Base-by-base conservation (phyloP, 2,113 vertebrate genomes). In the Uria lomvia region DNA sequence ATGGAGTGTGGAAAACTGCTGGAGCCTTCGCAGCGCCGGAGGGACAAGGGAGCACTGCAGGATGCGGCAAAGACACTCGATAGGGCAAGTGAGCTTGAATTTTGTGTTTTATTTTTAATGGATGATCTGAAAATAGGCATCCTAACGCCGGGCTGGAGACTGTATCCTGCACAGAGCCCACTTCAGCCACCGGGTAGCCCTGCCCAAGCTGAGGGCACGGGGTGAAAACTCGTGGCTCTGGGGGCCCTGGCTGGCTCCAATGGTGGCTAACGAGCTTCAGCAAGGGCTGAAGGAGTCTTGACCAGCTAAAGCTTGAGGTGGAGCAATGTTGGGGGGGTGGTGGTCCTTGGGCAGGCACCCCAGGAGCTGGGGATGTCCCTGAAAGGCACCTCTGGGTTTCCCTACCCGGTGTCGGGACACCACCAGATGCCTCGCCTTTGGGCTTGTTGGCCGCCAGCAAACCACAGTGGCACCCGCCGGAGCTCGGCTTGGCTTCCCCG, bases 211-310 rank as follows among this genome's bases (percentile, higher is more conserved):
- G 1, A 53, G 77, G 63, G 58, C 27, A 12, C 50, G 7, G 45
- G 0, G 0, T 22, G 49, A 4, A 6, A 59, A 40, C 29, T 8
- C 3, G 0, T 4, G 72, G 36, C 55, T 29, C 27, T 3, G 5
- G 47, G 38, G 32, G 22, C 70, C 60, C 47, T 14, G 55, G 23
- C 59, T 53, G 56, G 38, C 65, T 75, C 79, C 1, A 1, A 0
- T 18, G 52, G 70, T 9, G 38, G 11, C 38, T 66, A 29, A 22
- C 1, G 23, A 76, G 70, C 65, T 43, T 5, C 55, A 8, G 72
- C 45, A 2, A 66, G 50, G 0, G 1, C 52, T 0, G 4, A 22
- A 3, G 0, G 5, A 49, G 40, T 5, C 79, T 27, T 63, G 45
- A 4, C 10, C 86, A 23, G 63, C 43, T 12, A 2, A 21, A 79